These are phyloP conservation scores for Pammene fasciana DNA, from an alignment of 2,888 invertebrate genomes.

Conservation along the genomic window DNA sequence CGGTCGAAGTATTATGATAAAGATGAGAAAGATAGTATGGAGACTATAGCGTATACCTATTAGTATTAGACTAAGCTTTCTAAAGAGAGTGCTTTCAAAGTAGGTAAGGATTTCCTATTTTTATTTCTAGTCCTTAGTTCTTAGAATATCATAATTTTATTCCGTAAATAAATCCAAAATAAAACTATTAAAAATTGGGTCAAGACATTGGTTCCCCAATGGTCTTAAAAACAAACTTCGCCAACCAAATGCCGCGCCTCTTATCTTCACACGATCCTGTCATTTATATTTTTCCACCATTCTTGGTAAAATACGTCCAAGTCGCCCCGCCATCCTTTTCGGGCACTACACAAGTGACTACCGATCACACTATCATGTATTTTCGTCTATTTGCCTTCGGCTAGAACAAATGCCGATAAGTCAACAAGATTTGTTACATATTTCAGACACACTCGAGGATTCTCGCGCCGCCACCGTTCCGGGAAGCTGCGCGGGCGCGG, in stretches of 20 bases:
- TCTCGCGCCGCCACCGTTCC: conserved; percentile 39
- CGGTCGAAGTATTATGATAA: not conserved
- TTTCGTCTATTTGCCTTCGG: not conserved
- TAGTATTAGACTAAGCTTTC: not conserved
- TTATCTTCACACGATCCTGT: too few species aligned
- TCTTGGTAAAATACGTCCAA: too few species aligned
- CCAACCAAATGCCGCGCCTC: too few species aligned
- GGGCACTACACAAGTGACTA: not conserved
- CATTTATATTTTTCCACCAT: too few species aligned
- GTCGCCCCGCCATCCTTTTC: not conserved
- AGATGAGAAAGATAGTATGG: not conserved
- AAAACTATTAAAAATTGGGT: too few species aligned
- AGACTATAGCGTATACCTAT: not conserved
- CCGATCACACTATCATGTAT: not conserved
- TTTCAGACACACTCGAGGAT: conserved; percentile 23
- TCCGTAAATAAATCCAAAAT: too few species aligned
- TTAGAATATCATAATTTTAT: too few species aligned
- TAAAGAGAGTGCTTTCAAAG: too few species aligned
- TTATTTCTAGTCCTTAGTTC: too few species aligned
- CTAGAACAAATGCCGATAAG: conserved; percentile 10
- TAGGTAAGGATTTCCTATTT: too few species aligned
- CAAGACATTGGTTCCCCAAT: too few species aligned
- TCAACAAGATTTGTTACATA: conserved; percentile 33
- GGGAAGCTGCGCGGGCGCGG: conserved; percentile 35
- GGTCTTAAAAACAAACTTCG: too few species aligned